Evolutionary conservation across 2,797 vertebrate species (phyloP).

Genomic region (Squalus acanthias): DNA sequence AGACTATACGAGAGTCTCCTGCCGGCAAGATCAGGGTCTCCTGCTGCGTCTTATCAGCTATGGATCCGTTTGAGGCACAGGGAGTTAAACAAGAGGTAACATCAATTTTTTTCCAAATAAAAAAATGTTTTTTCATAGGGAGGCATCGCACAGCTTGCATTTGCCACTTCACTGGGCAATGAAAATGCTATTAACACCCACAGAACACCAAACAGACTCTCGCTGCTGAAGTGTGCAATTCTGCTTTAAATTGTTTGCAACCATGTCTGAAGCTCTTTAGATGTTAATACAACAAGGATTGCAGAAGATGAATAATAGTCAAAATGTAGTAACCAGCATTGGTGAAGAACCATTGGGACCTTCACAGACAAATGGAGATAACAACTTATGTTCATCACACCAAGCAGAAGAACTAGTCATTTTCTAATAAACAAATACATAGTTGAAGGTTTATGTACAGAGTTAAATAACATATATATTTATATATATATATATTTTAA

Average conservation of each 20-base stretch:
- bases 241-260: background rate
- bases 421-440: background rate
- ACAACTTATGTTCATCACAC: background rate
- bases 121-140: background rate
- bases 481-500: background rate
- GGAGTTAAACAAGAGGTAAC: background rate
- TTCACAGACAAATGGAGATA: background rate
- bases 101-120: background rate
- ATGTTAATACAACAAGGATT: constrained; percentile 4
- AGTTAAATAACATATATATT: background rate
- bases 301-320: background rate
- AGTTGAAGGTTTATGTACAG: background rate
- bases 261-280: background rate
- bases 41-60: too few species aligned
- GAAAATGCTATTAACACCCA: constrained; percentile 9
- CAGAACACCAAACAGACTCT: background rate
- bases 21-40: background rate
- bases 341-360: background rate
- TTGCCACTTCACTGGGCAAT: constrained; percentile 33
- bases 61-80: background rate
- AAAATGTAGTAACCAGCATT: background rate
- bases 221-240: background rate
- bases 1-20: background rate
- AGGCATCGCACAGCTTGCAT: background rate
- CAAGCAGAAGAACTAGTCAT: background rate